Conservation (phyloP, 2,113 vertebrate species). For the Heptranchias perlo region DNA sequence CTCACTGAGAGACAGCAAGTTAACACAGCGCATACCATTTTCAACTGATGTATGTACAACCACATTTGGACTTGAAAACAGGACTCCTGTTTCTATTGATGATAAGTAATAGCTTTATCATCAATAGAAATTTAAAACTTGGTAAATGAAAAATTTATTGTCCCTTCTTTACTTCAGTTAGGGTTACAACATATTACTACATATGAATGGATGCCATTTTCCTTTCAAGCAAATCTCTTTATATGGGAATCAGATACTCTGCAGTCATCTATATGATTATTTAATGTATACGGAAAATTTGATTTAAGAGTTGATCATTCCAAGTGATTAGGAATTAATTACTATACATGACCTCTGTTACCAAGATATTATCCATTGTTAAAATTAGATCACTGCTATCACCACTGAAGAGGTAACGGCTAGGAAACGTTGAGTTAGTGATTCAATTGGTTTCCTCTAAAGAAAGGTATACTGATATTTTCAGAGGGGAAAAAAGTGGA, state of each 20-base stretch:
- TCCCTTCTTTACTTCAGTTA: neutral
- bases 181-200: neutral
- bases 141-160: neutral
- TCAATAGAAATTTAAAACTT: neutral
- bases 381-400: neutral
- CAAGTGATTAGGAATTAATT: neutral
- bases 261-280: neutral
- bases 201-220: neutral
- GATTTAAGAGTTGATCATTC: neutral
- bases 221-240: neutral
- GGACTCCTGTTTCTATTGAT: too few species aligned
- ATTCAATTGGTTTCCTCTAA: neutral
- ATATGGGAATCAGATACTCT: neutral
- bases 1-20: slow-evolving; percentile 1
- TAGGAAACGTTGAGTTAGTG: neutral
- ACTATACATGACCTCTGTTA: neutral
- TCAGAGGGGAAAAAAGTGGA: neutral
- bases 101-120: neutral
- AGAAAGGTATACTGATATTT: neutral
- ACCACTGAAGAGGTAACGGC: neutral
- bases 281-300: neutral
- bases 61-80: neutral
- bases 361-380: neutral
- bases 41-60: neutral
- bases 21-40: neutral